phyloP scores from a whole-genome alignment of 2,888 invertebrate species.

The Hemicrepidius hirtus region DNA sequence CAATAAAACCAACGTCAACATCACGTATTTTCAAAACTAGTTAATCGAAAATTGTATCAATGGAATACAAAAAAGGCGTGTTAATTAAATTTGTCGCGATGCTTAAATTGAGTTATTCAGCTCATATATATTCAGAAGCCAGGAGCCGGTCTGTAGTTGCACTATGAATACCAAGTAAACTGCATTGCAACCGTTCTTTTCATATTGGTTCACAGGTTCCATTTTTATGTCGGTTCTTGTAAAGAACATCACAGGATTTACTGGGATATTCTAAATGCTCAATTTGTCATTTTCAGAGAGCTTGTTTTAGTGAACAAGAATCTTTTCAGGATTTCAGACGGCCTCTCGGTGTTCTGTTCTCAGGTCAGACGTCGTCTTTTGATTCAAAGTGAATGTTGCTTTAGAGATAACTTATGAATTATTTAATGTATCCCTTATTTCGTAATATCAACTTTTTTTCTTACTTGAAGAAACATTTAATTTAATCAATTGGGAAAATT shows the following conservation, averaged over 20 bases:
- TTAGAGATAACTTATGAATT: constrained; percentile 6
- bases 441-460: not conserved
- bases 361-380: not conserved
- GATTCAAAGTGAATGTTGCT: not conserved
- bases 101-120: constrained; percentile 22
- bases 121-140: constrained; percentile 19
- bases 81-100: constrained; percentile 15
- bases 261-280: constrained; percentile 38
- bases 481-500: constrained; percentile 13
- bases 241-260: constrained; percentile 35
- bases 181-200: constrained; percentile 27
- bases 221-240: constrained; percentile 31
- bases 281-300: constrained; percentile 40
- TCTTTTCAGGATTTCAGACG: constrained; percentile 15
- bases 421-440: not conserved
- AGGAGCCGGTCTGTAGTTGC: constrained; percentile 25
- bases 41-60: constrained; percentile 13
- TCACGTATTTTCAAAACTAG: no score
- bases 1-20: no score
- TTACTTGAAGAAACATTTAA: not conserved
- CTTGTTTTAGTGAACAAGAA: constrained; percentile 14
- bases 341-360: not conserved
- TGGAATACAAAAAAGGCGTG: not conserved
- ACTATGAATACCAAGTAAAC: constrained; percentile 32
- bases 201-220: constrained; percentile 38